Evolutionary conservation across 1,140 invertebrate genomes (phyloP).

Genomic region (Hormaphis cornu): DNA sequence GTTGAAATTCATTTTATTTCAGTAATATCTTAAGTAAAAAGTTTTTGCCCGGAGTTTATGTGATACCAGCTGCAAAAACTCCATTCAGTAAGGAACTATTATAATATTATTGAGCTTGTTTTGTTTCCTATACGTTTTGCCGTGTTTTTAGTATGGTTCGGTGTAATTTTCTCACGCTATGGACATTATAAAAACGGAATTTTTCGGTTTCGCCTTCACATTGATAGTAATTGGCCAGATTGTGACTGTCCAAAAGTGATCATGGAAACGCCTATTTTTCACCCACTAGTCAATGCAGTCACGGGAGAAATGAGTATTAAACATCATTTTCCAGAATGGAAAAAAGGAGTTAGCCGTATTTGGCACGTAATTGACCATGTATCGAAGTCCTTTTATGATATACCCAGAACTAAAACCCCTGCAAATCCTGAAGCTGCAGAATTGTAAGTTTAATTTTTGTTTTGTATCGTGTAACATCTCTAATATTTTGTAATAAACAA

Average conservation of each 20-base stretch:
- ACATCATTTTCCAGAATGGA: constrained; percentile 74
- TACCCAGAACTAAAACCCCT: constrained; percentile 54
- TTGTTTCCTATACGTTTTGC: constrained; percentile 36
- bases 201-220: constrained; percentile 74
- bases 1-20: neutral
- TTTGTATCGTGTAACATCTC: neutral
- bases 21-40: constrained; percentile 32
- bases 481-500: neutral
- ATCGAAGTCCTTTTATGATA: constrained; percentile 68
- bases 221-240: constrained; percentile 82
- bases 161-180: constrained; percentile 79
- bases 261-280: constrained; percentile 77
- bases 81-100: constrained; percentile 53
- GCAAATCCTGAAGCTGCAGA: constrained; percentile 66
- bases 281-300: constrained; percentile 71
- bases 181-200: constrained; percentile 79
- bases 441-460: constrained; percentile 52
- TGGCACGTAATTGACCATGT: constrained; percentile 85
- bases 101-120: neutral
- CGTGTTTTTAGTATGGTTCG: constrained; percentile 75
- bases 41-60: constrained; percentile 64
- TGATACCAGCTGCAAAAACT: constrained; percentile 77
- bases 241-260: constrained; percentile 67
- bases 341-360: constrained; percentile 66
- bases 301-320: constrained; percentile 60